phyloP scores from a whole-genome alignment of 2,113 vertebrate species.

The Phylloscopus whistleri region DNA sequence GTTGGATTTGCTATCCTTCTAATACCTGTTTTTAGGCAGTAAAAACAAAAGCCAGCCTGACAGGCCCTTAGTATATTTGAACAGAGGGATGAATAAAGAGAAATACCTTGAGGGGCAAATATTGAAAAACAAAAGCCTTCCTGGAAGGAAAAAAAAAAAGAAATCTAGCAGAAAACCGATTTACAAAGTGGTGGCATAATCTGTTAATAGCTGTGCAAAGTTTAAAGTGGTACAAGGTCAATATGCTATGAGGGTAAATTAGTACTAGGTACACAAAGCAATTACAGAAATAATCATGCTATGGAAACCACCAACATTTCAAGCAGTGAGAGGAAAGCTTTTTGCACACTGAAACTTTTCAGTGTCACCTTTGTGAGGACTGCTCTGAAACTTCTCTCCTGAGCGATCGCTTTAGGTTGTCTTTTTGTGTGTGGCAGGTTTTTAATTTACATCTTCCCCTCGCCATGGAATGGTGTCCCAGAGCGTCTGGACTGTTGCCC shows the following conservation, averaged over 20 bases:
- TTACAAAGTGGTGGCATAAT: slow-evolving; percentile 3
- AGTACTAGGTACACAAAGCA: neutral
- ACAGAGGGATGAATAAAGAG: slow-evolving; percentile 3
- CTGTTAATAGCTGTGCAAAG: slow-evolving; percentile 53
- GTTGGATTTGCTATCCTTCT: slow-evolving; percentile 48
- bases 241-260: slow-evolving; percentile 19
- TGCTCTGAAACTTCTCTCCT: neutral
- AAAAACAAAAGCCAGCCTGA: slow-evolving; percentile 1
- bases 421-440: neutral
- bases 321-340: neutral
- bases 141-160: neutral
- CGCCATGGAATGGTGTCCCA: neutral
- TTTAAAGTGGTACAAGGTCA: slow-evolving; percentile 21
- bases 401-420: neutral
- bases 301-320: neutral
- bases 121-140: neutral
- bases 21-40: slow-evolving; percentile 23
- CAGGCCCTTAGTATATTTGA: slow-evolving; percentile 31
- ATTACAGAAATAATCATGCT: slow-evolving; percentile 5
- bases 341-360: neutral
- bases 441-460: neutral
- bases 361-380: neutral
- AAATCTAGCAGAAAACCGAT: neutral
- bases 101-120: slow-evolving; percentile 46
- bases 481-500: neutral